Base-by-base conservation (phyloP, 2,888 invertebrate species). In the Eristalis pertinax region DNA sequence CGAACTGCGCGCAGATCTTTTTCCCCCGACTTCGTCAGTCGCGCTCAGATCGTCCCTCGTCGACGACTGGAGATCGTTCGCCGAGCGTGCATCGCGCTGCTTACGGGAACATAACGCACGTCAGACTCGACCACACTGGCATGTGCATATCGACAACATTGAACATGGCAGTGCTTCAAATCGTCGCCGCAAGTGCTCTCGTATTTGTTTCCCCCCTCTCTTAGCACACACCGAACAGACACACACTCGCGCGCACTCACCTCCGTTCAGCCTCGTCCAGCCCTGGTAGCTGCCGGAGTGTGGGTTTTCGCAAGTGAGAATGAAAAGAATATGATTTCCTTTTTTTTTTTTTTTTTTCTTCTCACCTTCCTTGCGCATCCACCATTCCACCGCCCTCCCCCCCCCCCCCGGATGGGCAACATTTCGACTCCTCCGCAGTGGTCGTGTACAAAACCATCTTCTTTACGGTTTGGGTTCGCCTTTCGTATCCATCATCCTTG, bases 261-360 rank as follows among this genome's bases (percentile, higher is more conserved):
- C 1, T 64, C 13, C 10, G 24, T 60, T 24, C 38, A 65, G 26
- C 11, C 56, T n/a, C n/a, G n/a, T n/a, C n/a, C n/a, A n/a, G n/a
- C n/a, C n/a, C n/a, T n/a, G n/a, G n/a, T n/a, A n/a, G n/a, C 7
- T 22, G 60, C 13, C 26, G 2, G 10, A 8, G 50, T 50, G 8
- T 50, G 19, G 50, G 73, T 79, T 62, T 75, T 79, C 80, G 75
- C 43, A 72, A 65, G 60, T 78, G 82, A 69, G 74, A 29, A 69
- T 74, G 78, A 79, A 83, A 78, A 73, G 76, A 77, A 81, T 82
- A 86, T 78, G 50, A 81, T 69, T 86, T 82, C 43, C 41, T 70
- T 74, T 70, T 78, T 67, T 29, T 80, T 65, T 73, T 69, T 35
- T 29, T 80, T 70, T 73, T 74, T 38, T 70, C 84, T 72, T 56